Percentiles rank a stretch among this genome's conserved stretches.
Evolutionary conservation across 1,140 invertebrate species (phyloP).

Genomic region (Nixonia krombeini): DNA sequence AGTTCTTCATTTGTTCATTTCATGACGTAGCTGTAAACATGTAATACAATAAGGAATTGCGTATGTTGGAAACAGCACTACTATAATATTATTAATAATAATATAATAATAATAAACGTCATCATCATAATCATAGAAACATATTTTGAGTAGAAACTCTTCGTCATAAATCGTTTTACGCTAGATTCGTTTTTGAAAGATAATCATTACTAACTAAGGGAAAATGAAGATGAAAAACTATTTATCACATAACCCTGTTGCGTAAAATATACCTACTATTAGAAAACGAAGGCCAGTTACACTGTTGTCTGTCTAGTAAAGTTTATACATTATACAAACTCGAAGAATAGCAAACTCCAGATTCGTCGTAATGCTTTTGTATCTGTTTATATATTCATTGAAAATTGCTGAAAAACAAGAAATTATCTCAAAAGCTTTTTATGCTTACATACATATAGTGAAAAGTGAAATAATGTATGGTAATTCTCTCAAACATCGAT

Average conservation of each 20-base stretch:
- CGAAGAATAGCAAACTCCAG: slow-evolving; percentile 33
- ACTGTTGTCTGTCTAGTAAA: slow-evolving; percentile 34
- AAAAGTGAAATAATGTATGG: slow-evolving; percentile 49
- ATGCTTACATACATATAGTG: slow-evolving; percentile 42
- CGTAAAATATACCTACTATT: slow-evolving; percentile 48
- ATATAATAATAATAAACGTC: slow-evolving; percentile 25
- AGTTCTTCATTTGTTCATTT: slow-evolving; percentile 51
- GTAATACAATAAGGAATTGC: slow-evolving; percentile 52
- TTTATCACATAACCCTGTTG: slow-evolving; percentile 47
- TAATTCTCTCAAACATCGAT: background rate
- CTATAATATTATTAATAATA: slow-evolving; percentile 42
- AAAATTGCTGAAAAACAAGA: slow-evolving; percentile 39
- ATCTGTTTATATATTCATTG: slow-evolving; percentile 35
- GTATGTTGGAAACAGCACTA: slow-evolving; percentile 50
- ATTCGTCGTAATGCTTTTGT: slow-evolving; percentile 34
- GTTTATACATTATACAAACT: slow-evolving; percentile 41
- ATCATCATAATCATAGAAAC: slow-evolving; percentile 38
- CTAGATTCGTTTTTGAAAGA: slow-evolving; percentile 33
- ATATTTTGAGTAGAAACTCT: slow-evolving; percentile 47
- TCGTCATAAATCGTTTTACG: slow-evolving; percentile 42
- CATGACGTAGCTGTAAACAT: slow-evolving; percentile 50
- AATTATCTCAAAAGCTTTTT: slow-evolving; percentile 26
- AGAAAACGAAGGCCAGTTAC: slow-evolving; percentile 43
- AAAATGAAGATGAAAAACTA: slow-evolving; percentile 38
- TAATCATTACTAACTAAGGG: slow-evolving; percentile 35